These are phyloP conservation scores for Chlorodrepanis virens DNA, from an alignment of 2,113 vertebrate genomes.

Conservation along the genomic window DNA sequence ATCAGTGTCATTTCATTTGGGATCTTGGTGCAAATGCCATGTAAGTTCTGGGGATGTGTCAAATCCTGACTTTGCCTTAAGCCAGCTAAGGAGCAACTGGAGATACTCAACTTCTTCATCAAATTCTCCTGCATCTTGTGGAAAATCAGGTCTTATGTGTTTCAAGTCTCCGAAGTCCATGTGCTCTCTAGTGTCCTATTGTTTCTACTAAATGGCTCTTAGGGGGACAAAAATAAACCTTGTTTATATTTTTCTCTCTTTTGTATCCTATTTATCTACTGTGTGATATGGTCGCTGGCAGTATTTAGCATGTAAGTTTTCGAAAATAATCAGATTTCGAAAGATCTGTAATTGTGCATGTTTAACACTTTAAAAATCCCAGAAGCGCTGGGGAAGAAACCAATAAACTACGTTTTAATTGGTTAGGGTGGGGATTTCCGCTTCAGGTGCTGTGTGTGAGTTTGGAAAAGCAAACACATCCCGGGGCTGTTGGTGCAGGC, in stretches of 20 bases:
- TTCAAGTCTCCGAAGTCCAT: neutral
- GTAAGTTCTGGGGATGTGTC: neutral
- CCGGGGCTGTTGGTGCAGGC: rapidly evolving
- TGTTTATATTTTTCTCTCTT: neutral
- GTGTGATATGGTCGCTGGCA: neutral
- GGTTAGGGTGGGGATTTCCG: neutral
- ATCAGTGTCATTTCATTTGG: neutral
- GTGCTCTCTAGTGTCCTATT: neutral
- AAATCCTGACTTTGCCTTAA: neutral
- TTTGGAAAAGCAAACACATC: neutral
- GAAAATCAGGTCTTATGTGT: neutral
- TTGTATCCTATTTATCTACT: neutral
- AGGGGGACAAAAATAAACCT: neutral
- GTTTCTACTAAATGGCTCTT: neutral
- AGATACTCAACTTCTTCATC: neutral
- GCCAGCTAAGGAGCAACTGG: neutral
- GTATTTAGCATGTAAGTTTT: slow-evolving; percentile 13
- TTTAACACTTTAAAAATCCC: neutral
- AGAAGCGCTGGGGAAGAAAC: neutral
- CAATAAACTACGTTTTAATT: neutral
- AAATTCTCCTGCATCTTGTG: neutral
- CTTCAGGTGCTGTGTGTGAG: rapidly evolving
- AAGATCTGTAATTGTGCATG: neutral
- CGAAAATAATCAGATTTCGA: neutral
- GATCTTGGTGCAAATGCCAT: neutral